Evolutionary conservation across 2,888 invertebrate species (phyloP).

Genomic region (Escarpia spicata): DNA sequence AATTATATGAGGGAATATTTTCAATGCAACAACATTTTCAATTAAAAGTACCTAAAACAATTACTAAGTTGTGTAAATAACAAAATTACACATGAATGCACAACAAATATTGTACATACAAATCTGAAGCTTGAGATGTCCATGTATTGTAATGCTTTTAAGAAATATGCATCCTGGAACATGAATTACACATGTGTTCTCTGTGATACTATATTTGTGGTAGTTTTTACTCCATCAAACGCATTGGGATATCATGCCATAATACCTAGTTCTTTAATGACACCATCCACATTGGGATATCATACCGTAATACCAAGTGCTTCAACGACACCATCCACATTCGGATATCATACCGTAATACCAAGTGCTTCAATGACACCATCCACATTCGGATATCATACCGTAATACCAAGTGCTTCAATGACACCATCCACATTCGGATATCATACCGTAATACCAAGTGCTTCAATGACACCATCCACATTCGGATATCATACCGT

Average conservation of each 20-base stretch:
- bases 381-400: not conserved
- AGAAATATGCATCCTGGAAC: not conserved
- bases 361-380: no score
- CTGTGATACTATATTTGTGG: not conserved
- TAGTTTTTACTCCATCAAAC: not conserved
- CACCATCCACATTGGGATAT: no score
- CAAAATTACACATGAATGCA: not conserved
- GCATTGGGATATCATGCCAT: no score
- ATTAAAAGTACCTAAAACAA: not conserved
- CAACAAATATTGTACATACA: not conserved
- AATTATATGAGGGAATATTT: not conserved
- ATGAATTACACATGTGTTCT: not conserved
- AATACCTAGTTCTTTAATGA: no score
- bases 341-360: no score
- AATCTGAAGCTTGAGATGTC: not conserved
- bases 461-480: conserved; percentile 51
- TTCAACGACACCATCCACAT: no score
- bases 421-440: conserved; percentile 42
- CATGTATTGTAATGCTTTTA: no score
- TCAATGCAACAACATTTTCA: not conserved
- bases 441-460: conserved; percentile 33
- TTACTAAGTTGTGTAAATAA: not conserved
- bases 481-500: not conserved
- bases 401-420: conserved; percentile 47
- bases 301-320: no score